These are phyloP conservation scores for Pollenia labialis DNA, from an alignment of 2,888 invertebrate genomes.

Conservation along the genomic window DNA sequence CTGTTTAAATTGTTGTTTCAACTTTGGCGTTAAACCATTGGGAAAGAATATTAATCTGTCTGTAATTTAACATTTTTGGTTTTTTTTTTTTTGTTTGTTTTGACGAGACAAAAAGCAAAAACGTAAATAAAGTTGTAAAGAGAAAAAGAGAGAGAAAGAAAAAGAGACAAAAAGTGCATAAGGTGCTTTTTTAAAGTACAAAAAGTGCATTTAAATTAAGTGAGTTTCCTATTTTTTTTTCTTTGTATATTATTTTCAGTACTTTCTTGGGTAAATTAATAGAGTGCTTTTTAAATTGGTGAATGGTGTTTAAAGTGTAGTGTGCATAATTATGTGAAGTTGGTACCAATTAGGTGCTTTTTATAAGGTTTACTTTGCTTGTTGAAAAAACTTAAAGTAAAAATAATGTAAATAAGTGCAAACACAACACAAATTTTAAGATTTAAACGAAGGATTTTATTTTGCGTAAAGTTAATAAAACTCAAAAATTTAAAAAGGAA, in stretches of 20 bases:
- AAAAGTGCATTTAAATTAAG: conserved; percentile 63
- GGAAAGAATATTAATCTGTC: conserved; percentile 83
- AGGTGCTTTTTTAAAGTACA: conserved; percentile 58
- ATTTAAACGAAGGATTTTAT: not conserved
- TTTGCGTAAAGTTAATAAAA: too few species aligned
- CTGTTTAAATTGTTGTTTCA: conserved; percentile 79
- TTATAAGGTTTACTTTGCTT: not conserved
- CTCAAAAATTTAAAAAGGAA: not conserved
- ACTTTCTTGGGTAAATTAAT: conserved; percentile 46
- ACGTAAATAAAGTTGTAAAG: conserved; percentile 61
- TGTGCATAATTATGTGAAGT: conserved; percentile 45
- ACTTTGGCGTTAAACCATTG: conserved; percentile 80
- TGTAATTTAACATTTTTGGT: conserved; percentile 76
- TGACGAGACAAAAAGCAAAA: conserved; percentile 47
- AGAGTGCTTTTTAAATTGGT: conserved; percentile 54
- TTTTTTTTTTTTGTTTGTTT: conserved; percentile 18
- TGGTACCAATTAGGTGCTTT: conserved; percentile 55
- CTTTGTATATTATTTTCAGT: conserved; percentile 14
- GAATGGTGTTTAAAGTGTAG: conserved; percentile 35
- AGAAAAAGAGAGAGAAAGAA: conserved; percentile 75
- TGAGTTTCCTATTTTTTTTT: conserved; percentile 32
- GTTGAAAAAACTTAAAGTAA: not conserved
- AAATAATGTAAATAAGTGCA: conserved; percentile 1
- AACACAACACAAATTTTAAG: conserved; percentile 7
- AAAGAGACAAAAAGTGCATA: conserved; percentile 74